Evolutionary conservation across 1,140 invertebrate species (phyloP), one percentile per base, ranked within the genome.

Genomic region (Cyclargus thomasi): DNA sequence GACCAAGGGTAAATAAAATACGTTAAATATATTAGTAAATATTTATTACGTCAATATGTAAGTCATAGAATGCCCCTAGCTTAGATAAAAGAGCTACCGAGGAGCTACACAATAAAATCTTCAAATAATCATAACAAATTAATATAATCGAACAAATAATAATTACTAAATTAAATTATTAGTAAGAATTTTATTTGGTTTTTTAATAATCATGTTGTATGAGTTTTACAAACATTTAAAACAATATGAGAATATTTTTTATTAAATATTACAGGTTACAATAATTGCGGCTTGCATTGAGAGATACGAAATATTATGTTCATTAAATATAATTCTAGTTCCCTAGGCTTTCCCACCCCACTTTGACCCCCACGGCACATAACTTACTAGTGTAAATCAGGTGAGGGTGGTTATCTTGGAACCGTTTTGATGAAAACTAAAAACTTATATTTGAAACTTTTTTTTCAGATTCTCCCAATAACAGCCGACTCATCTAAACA

Each of bases 41-140:
- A 59, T 73, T 74, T 74, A 74, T 69, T 71, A 75, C 65, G 67
- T 67, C 62, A 63, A 59, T 59, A 65, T 73, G 66, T 65, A 70
- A 73, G 68, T 72, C 47, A 65, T 72, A 70, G 64, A 73, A 67
- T 67, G 70, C 67, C 68, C 69, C 65, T 53, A 62, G 53, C 20
- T 35, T 65, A 62, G 62, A 65, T 59, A 57, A 29, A 59, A 36
- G 59, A 68, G 71, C 71, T 66, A 68, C 67, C 69, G 36, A 59
- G 47, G 63, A 68, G 55, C 62, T 36, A 65, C 23, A 67, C 14
- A 70, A 73, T 73, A 73, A 75, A 75, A 75, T 71, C 65, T 73
- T 63, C 55, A 72, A 70, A 75, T 69, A 73, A 69, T 69, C 70
- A 69, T 73, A 75, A 75, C 74, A 75, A 74, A 67, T 65, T 53